A percentile compares a stretch with the other conserved stretches of the same genome.
phyloP scores from a whole-genome alignment of 53 echinoderm and acorn worm species.

The Temnopleurus reevesii region DNA sequence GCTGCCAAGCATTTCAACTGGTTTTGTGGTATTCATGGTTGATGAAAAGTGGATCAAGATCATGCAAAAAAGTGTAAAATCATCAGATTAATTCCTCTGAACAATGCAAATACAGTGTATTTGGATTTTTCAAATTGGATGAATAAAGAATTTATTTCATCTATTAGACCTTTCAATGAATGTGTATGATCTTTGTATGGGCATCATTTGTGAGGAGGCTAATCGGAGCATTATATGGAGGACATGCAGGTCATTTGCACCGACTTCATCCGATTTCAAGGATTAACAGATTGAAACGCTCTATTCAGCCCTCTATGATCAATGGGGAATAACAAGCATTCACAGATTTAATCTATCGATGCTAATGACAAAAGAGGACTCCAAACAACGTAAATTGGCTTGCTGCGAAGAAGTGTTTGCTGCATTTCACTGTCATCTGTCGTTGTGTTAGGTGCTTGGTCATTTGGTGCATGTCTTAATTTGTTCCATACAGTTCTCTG shows the following conservation, averaged over 20 bases:
- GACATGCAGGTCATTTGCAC: conserved; percentile 19
- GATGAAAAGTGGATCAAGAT: neutral
- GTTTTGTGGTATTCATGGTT: neutral
- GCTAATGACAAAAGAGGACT: conserved; percentile 12
- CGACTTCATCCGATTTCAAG: conserved; percentile 16
- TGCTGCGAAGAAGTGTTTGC: neutral
- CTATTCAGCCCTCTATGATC: neutral
- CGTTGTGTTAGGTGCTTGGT: neutral
- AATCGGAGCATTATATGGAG: neutral
- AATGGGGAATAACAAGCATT: conserved; percentile 16
- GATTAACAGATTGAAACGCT: neutral
- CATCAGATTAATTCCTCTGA: neutral
- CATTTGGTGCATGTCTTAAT: neutral
- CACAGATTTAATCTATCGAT: conserved; percentile 23
- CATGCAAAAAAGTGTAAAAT: neutral
- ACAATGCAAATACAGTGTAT: neutral
- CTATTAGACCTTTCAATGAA: neutral
- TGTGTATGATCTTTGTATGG: neutral
- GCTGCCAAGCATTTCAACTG: neutral
- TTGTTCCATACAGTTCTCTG: neutral
- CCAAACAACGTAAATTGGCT: neutral
- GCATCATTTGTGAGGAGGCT: neutral
- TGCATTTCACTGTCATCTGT: neutral
- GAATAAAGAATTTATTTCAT: neutral
- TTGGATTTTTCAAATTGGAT: neutral